Base-by-base conservation (phyloP, 2,797 vertebrate genomes). In the Bufotes viridis region DNA sequence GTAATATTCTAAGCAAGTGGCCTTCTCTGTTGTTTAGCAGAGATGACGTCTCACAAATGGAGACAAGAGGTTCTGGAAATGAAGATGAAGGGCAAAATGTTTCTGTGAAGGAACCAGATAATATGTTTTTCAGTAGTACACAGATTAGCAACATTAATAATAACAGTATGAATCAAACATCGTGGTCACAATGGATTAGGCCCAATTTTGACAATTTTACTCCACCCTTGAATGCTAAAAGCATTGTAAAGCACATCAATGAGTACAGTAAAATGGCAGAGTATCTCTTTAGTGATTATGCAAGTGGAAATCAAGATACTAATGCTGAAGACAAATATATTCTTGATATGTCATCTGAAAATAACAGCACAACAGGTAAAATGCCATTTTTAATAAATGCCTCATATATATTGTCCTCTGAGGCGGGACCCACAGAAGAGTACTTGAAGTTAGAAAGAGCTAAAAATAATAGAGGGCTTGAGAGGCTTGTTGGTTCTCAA, bases 91-190 rank as follows among this genome's bases (percentile, higher is more conserved):
- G 60, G 92, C 81, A 72, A 88, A 81, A 90, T 81, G 88, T 92
- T 92, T 88, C 91, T 78, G 85, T 88, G 84, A 88, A 91, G 29
- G 80, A 65, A 91, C 17, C 91, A 24, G 92, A 92, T 90, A 90
- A 89, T 82, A 20, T 0, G 85, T 93, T 90, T 91, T 90, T 94
- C 0, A 0, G 70, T 74, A 91, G 72, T 55, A 90, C 61, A 78
- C 88, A 87, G 8, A 55, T 53, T 53, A 69, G 72, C 53, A 78
- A 70, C 60, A n/a, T 20, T 15, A 79, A n/a, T n/a, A 69, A 13
- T 8, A 84, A 76, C 22, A 75, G 12, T 20, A 22, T 53, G 51
- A 78, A 78, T 55, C 22, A 55, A n/a, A 83, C 81, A 18, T 79
- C 57, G 76, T 65, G 49, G 67, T 90, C 89, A 82, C 26, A 24